Evolutionary conservation across 2,888 invertebrate species (phyloP).

Genomic region (Tachina lurida): DNA sequence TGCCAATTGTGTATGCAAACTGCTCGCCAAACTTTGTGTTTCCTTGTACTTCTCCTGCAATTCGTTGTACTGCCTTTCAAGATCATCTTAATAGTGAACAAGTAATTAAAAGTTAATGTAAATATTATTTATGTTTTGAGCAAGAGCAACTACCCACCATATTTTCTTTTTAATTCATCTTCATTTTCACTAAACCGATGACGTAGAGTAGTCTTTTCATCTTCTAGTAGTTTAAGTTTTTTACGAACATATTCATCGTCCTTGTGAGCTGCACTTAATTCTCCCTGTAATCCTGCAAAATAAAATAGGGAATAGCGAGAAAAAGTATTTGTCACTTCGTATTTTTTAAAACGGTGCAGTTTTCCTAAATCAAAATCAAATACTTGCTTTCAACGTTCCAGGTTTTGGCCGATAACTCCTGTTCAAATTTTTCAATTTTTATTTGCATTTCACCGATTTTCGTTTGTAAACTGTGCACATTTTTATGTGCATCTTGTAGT

Average conservation of each 20-base stretch:
- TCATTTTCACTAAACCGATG: constrained; percentile 81
- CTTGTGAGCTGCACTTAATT: constrained; percentile 81
- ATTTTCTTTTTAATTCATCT: constrained; percentile 81
- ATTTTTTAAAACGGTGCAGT: background rate
- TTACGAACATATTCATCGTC: constrained; percentile 82
- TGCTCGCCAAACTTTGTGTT: constrained; percentile 82
- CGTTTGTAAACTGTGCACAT: constrained; percentile 79
- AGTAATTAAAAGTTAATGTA: background rate
- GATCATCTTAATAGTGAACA: constrained; percentile 77
- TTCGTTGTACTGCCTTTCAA: constrained; percentile 83
- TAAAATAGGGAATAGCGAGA: background rate
- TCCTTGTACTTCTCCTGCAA: constrained; percentile 83
- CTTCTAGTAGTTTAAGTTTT: constrained; percentile 81
- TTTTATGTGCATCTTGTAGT: constrained; percentile 81
- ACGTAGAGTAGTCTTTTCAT: constrained; percentile 80
- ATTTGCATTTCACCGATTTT: constrained; percentile 80
- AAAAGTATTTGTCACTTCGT: background rate
- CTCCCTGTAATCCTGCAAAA: constrained; percentile 81
- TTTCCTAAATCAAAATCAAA: background rate
- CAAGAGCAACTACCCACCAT: constrained; percentile 75
- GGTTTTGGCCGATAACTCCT: constrained; percentile 81
- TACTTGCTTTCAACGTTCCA: constrained; percentile 83
- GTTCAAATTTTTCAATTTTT: constrained; percentile 81
- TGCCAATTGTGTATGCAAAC: constrained; percentile 80
- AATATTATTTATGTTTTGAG: background rate